Conservation (phyloP, 2,113 vertebrate genomes). For the Miniopterus natalensis region DNA sequence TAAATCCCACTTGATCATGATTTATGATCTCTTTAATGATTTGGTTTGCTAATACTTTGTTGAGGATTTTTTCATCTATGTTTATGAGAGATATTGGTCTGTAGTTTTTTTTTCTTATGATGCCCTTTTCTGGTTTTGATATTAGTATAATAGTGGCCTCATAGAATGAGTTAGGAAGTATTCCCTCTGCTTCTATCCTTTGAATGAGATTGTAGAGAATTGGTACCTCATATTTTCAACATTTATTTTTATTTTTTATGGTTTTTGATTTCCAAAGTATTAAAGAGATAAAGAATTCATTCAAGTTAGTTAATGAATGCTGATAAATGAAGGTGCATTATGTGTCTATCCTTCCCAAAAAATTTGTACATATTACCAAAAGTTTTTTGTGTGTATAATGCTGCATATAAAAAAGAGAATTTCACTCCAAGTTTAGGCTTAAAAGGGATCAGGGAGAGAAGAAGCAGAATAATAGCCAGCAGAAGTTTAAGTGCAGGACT, state of each 20-base stretch:
- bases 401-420: neutral
- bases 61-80: neutral
- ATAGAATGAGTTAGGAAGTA: neutral
- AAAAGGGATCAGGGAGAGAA: neutral
- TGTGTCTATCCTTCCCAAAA: neutral
- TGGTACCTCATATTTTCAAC: neutral
- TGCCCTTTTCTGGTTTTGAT: neutral
- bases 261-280: neutral
- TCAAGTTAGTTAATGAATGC: neutral
- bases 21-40: neutral
- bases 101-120: neutral
- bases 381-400: neutral
- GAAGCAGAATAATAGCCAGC: neutral
- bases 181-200: neutral
- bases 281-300: neutral
- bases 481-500: no score
- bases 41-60: neutral
- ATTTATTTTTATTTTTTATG: neutral
- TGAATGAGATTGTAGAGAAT: neutral
- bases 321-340: neutral
- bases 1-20: neutral
- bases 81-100: neutral
- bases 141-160: neutral
- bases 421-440: neutral
- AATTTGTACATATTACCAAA: neutral